A percentile compares a stretch with the other conserved stretches of the same genome.
Conservation (phyloP, 1,140 invertebrate genomes). For the Drosophila leontia region DNA sequence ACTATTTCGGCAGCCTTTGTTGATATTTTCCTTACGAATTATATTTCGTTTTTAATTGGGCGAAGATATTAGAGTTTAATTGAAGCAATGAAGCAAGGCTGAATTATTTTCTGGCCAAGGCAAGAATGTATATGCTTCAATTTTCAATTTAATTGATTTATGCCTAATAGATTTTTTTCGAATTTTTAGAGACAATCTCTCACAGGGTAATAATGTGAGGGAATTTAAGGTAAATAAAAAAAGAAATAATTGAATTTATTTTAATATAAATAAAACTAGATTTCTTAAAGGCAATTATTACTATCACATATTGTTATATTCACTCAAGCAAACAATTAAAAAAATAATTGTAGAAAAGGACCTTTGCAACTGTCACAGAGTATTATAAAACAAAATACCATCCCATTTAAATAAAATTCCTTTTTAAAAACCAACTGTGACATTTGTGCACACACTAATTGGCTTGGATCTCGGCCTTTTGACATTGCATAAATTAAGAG, state of each 20-base stretch:
- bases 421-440: constrained; percentile 19
- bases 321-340: not conserved
- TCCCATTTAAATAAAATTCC: constrained; percentile 11
- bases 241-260: too few relatives aligned
- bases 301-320: not conserved
- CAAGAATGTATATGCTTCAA: not conserved
- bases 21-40: constrained; percentile 14
- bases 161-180: constrained; percentile 8
- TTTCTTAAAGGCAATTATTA: not conserved
- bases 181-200: not conserved
- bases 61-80: constrained; percentile 17
- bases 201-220: not conserved
- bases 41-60: constrained; percentile 3
- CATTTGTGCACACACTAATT: constrained; percentile 41
- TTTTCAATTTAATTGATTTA: constrained; percentile 2
- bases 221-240: not conserved
- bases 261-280: too few relatives aligned
- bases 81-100: constrained; percentile 3
- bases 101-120: not conserved
- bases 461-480: constrained; percentile 50
- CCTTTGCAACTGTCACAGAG: not conserved
- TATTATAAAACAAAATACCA: not conserved
- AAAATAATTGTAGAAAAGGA: not conserved
- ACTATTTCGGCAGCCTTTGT: not conserved
- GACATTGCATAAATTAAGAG: constrained; percentile 62